Percentiles rank a stretch among this genome's conserved stretches.
Conservation (phyloP, 2,113 vertebrate genomes). For the Aplodontia rufa region DNA sequence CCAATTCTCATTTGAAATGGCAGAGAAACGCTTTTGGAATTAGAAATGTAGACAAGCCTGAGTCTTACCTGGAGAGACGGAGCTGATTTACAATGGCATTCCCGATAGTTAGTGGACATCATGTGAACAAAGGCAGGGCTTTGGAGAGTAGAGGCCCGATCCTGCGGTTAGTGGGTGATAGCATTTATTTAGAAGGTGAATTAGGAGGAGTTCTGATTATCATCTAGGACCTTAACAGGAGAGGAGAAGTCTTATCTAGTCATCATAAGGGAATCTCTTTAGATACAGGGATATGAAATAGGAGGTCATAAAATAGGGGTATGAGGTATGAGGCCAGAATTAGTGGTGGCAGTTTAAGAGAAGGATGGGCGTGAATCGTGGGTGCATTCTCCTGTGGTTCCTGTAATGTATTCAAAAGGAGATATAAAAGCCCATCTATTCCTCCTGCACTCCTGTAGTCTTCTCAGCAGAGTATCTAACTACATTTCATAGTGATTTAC, state of each 20-base stretch:
- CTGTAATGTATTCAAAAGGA: not conserved
- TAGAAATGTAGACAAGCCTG: not conserved
- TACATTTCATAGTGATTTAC: not conserved
- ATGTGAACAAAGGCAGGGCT: not conserved
- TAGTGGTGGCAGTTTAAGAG: not conserved
- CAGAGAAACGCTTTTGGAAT: not conserved
- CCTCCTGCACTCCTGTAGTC: not conserved
- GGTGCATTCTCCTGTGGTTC: not conserved
- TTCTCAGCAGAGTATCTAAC: not conserved
- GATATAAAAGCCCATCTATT: not conserved
- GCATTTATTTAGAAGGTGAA: not conserved
- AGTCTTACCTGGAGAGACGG: not conserved
- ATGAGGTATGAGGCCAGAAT: not conserved
- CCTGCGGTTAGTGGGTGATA: not conserved
- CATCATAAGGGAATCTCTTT: not conserved
- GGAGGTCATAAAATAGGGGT: not conserved
- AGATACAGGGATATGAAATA: not conserved
- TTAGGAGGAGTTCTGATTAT: not conserved
- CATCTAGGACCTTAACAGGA: not conserved
- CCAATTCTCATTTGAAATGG: not conserved
- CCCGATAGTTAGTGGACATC: not conserved
- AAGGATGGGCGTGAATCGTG: not conserved
- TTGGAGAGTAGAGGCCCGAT: not conserved
- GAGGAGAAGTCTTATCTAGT: not conserved
- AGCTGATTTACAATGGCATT: slow-evolving; percentile 4